Evolutionary conservation across 2,888 invertebrate species (phyloP).

Genomic region (Rhagonycha lutea): DNA sequence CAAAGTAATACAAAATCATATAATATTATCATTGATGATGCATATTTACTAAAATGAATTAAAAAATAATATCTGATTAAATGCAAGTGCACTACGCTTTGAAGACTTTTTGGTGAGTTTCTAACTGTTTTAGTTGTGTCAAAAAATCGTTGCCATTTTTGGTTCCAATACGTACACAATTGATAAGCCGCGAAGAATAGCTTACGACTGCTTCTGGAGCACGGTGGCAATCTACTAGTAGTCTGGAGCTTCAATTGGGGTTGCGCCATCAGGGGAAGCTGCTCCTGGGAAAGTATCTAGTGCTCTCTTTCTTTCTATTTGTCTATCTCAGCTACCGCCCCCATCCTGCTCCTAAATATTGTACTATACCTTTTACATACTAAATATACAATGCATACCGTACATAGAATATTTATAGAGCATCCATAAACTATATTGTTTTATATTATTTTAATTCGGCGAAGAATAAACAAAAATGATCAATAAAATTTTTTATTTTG

Average conservation of each 20-base stretch:
- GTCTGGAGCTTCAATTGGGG: constrained; percentile 44
- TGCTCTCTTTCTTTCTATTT: constrained; percentile 38
- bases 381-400: too few relatives aligned
- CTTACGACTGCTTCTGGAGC: constrained; percentile 47
- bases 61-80: constrained; percentile 21
- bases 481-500: not conserved
- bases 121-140: constrained; percentile 33
- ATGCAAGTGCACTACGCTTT: constrained; percentile 29
- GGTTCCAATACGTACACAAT: constrained; percentile 44
- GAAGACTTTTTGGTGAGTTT: constrained; percentile 32
- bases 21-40: constrained; percentile 24
- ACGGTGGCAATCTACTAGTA: constrained; percentile 50
- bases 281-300: constrained; percentile 49
- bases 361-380: constrained; percentile 16
- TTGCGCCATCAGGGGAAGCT: constrained; percentile 49
- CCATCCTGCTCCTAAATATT: constrained; percentile 14
- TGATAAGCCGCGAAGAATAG: constrained; percentile 35
- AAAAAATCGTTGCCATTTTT: constrained; percentile 39
- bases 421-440: not conserved
- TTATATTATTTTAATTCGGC: constrained; percentile 16
- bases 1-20: constrained; percentile 37
- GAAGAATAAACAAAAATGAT: constrained; percentile 10
- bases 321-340: constrained; percentile 26
- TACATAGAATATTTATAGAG: too few relatives aligned
- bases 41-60: constrained; percentile 10